Percentiles rank a stretch among this genome's conserved stretches.
Evolutionary conservation across 2,797 vertebrate genomes (phyloP).

Genomic region (Meda fulgida): DNA sequence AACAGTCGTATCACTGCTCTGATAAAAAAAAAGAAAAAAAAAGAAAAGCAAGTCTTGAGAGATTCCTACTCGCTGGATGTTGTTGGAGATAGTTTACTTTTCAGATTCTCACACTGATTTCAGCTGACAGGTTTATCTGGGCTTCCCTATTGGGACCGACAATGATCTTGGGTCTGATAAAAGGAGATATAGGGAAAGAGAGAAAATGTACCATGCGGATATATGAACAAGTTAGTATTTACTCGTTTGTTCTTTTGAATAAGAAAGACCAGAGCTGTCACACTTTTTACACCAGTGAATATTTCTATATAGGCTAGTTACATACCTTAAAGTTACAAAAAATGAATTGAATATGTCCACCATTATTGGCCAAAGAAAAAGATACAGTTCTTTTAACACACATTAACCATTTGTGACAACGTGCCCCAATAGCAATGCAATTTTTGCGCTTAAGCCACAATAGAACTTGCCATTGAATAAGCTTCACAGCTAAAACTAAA

Average conservation of each 20-base stretch:
- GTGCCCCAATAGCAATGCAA: not conserved
- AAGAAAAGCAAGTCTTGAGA: conserved; percentile 31
- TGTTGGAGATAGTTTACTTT: conserved; percentile 53
- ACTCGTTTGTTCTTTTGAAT: conserved; percentile 21
- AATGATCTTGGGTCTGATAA: conserved; percentile 48
- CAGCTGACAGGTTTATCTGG: conserved; percentile 57
- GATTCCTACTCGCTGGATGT: conserved; percentile 36
- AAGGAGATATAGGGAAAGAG: conserved; percentile 30
- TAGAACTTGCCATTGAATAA: not conserved
- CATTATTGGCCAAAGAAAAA: not conserved
- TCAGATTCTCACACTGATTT: conserved; percentile 55
- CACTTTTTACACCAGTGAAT: not conserved
- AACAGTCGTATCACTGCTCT: conserved; percentile 20
- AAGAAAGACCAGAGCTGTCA: not conserved
- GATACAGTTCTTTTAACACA: not conserved
- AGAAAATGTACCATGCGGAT: not conserved
- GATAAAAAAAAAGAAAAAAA: conserved; percentile 2
- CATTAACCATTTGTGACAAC: conserved; percentile 1
- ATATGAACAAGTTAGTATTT: conserved; percentile 7
- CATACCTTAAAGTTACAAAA: not conserved
- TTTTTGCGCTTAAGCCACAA: not conserved
- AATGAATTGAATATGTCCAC: not conserved
- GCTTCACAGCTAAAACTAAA: not conserved
- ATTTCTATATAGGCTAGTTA: not conserved
- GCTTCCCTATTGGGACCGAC: conserved; percentile 53